These are phyloP conservation scores for Neoascia interrupta DNA, from an alignment of 2,888 invertebrate genomes.

Conservation along the genomic window DNA sequence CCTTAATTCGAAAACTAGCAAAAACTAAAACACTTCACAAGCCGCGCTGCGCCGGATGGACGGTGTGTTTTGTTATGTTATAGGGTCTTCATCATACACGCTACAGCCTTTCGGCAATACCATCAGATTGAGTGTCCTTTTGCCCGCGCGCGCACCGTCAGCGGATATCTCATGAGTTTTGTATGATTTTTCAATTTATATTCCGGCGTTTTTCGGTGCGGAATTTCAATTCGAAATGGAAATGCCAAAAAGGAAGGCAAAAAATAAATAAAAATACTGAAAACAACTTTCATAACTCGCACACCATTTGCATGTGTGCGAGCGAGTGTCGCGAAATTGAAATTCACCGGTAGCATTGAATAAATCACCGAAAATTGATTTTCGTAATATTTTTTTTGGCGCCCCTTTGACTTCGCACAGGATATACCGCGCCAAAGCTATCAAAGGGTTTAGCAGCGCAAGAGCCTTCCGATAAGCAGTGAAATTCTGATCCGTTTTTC, in stretches of 20 bases:
- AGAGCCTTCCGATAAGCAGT: slow-evolving; percentile 40
- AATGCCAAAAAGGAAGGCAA: no score
- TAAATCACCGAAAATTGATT: slow-evolving; percentile 56
- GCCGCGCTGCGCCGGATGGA: no score
- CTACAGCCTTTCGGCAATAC: no score
- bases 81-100: no score
- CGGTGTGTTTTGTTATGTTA: no score
- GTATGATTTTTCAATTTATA: slow-evolving; percentile 58
- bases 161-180: slow-evolving; percentile 24
- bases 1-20: slow-evolving; percentile 39
- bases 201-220: slow-evolving; percentile 34
- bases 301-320: slow-evolving; percentile 38
- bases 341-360: slow-evolving; percentile 54
- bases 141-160: not conserved
- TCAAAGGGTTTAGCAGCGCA: not conserved
- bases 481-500: slow-evolving; percentile 32
- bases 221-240: slow-evolving; percentile 53
- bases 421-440: no score
- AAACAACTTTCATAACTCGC: slow-evolving; percentile 29
- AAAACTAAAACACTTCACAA: slow-evolving; percentile 6
- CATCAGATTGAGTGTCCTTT: slow-evolving; percentile 15
- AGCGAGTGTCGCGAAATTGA: slow-evolving; percentile 27
- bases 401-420: not conserved
- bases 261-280: no score
- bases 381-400: not conserved